Percentiles rank a stretch among this genome's conserved stretches.
Conservation (phyloP, 2,797 vertebrate genomes). For the Erithacus rubecula region DNA sequence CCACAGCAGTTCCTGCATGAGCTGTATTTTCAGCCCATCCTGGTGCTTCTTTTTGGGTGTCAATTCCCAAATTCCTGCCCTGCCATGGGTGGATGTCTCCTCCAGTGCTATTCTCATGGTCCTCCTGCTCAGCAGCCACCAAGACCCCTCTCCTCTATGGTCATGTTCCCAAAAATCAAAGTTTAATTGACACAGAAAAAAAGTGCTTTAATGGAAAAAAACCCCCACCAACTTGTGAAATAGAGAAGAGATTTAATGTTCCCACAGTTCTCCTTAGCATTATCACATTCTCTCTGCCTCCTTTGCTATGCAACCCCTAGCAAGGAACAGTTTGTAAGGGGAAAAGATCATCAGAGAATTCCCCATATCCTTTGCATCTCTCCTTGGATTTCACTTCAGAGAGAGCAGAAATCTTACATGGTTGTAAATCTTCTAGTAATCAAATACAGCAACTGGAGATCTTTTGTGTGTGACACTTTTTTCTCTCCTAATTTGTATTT, state of each 20-base stretch:
- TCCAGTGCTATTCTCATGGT: rapidly evolving
- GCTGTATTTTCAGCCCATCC: not conserved
- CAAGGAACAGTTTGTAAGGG: not conserved
- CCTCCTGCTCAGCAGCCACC: not conserved
- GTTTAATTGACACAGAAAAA: not conserved
- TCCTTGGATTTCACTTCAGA: conserved; percentile 56
- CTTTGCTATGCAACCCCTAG: not conserved
- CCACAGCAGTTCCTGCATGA: not conserved
- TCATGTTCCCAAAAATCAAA: not conserved
- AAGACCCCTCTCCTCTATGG: rapidly evolving
- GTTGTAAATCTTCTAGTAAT: conserved; percentile 52
- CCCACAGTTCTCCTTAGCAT: conserved; percentile 8
- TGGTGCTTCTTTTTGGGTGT: not conserved
- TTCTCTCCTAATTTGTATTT: not conserved
- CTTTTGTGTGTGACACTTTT: not conserved
- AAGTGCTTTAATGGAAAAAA: not conserved
- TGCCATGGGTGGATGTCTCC: not conserved
- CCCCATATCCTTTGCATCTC: conserved; percentile 18
- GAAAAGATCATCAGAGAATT: not conserved
- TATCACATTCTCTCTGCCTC: not conserved
- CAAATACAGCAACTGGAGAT: conserved; percentile 44
- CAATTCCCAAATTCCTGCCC: not conserved
- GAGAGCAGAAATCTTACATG: not conserved
- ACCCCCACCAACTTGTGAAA: not conserved
- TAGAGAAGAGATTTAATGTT: not conserved